These are phyloP conservation scores for Phortica variegata DNA, from an alignment of 1,140 invertebrate genomes.

Conservation along the genomic window DNA sequence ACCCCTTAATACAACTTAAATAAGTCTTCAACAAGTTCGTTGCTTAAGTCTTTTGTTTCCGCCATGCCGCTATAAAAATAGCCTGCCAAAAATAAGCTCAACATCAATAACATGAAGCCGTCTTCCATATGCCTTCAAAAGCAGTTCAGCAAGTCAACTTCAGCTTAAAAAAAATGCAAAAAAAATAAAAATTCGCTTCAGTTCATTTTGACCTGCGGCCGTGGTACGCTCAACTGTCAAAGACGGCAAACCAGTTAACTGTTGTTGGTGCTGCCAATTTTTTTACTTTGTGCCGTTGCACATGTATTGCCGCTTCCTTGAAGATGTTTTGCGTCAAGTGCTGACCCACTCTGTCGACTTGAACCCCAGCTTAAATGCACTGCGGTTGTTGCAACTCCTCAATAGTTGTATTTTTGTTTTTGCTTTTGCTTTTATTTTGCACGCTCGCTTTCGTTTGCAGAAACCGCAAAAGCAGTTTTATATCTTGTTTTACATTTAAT, in stretches of 20 bases:
- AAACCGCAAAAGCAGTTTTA: conserved; percentile 25
- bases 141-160: no score
- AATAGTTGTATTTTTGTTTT: neutral
- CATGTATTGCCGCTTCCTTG: conserved; percentile 33
- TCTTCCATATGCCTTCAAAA: no score
- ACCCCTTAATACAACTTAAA: no score
- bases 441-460: conserved; percentile 41
- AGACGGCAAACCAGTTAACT: neutral
- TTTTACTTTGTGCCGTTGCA: conserved; percentile 16
- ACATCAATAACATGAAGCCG: no score
- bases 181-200: no score
- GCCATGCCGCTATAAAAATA: neutral
- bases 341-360: conserved; percentile 52
- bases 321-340: conserved; percentile 37
- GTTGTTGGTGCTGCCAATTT: neutral
- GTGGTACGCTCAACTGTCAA: no score
- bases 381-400: conserved; percentile 4
- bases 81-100: no score
- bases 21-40: conserved; percentile 16
- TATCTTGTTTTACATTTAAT: conserved; percentile 16
- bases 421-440: conserved; percentile 1
- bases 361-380: conserved; percentile 38
- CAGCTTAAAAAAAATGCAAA: no score
- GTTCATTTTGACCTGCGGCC: no score
- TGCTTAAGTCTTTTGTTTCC: conserved; percentile 33